Evolutionary conservation across 2,888 invertebrate species (phyloP).

Genomic region (Polylopha cassiicola): DNA sequence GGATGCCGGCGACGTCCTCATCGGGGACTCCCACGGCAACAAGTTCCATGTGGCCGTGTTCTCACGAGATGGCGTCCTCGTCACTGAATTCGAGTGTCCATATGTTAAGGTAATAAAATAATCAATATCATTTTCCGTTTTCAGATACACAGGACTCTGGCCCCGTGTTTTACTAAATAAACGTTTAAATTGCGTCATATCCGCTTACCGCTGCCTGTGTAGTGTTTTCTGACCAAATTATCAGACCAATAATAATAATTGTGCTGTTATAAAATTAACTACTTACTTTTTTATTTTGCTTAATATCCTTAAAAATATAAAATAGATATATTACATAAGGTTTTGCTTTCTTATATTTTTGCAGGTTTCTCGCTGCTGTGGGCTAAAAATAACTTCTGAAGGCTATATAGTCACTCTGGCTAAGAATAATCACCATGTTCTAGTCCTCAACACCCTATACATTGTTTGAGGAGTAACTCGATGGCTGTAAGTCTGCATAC

Average conservation of each 20-base stretch:
- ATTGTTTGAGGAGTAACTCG: conserved; percentile 85
- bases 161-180: no score
- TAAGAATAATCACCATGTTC: conserved; percentile 99
- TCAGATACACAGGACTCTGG: no score
- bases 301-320: no score
- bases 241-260: no score
- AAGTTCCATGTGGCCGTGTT: conserved; percentile 98
- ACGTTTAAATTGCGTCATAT: no score
- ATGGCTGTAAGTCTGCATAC: conserved; percentile 77
- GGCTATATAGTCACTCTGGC: conserved; percentile 97
- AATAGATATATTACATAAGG: conserved; percentile 9
- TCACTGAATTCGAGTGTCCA: conserved; percentile 97
- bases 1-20: conserved; percentile 96
- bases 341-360: conserved; percentile 30
- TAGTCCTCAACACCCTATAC: conserved; percentile 95
- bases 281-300: no score
- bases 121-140: no score
- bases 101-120: conserved; percentile 92
- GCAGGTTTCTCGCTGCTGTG: conserved; percentile 98
- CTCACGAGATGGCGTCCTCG: conserved; percentile 89
- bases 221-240: no score
- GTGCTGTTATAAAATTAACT: no score
- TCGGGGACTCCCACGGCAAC: conserved; percentile 98
- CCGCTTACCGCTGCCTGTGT: no score
- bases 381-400: conserved; percentile 97